These are phyloP conservation scores for Elmis aenea DNA, from an alignment of 2,888 invertebrate species.

Conservation along the genomic window DNA sequence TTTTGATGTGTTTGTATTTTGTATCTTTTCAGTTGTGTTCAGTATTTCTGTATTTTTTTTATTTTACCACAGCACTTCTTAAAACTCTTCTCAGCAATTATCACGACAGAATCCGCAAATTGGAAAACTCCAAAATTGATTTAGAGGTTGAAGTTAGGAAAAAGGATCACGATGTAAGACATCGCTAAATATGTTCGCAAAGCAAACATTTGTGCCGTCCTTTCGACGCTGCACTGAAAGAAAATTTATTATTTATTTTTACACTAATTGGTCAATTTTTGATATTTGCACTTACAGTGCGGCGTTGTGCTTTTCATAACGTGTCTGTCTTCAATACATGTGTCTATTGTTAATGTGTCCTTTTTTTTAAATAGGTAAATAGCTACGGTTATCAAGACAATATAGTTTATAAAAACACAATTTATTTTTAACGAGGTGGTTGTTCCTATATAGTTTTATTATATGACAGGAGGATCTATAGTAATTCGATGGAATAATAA, in stretches of 20 bases:
- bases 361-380: too few species aligned
- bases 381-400: too few species aligned
- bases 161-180: constrained; percentile 96
- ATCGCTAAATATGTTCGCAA: constrained; percentile 26
- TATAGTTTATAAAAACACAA: too few species aligned
- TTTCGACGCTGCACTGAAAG: constrained; percentile 26
- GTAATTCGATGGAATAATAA: too few species aligned
- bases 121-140: constrained; percentile 97
- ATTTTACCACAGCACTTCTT: constrained; percentile 58
- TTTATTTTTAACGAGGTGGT: too few species aligned
- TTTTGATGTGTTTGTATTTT: constrained; percentile 13
- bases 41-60: constrained; percentile 14
- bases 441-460: too few species aligned
- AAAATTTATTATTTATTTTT: constrained; percentile 1
- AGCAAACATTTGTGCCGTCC: constrained; percentile 25
- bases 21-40: constrained; percentile 9
- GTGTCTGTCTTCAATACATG: too few species aligned
- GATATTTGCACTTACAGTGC: too few species aligned
- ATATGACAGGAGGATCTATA: too few species aligned
- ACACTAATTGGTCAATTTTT: too few species aligned
- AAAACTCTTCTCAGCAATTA: constrained; percentile 75
- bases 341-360: too few species aligned
- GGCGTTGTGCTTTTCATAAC: constrained; percentile 2
- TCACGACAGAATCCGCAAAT: constrained; percentile 78
- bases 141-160: constrained; percentile 96